Base-by-base conservation (phyloP, 2,797 vertebrate species). In the Liasis olivaceus region DNA sequence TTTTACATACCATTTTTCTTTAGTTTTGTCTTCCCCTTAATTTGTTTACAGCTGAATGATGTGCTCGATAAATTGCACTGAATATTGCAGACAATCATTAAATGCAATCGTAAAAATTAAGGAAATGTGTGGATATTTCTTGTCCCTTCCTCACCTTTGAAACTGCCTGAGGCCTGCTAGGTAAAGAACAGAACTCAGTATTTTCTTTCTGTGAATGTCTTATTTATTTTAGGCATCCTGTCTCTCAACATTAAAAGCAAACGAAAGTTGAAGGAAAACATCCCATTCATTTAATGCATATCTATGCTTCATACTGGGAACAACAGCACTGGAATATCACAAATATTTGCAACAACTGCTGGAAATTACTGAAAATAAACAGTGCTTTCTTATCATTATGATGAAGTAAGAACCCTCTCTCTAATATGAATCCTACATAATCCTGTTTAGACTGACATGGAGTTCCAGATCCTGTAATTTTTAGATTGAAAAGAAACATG, bases 401-500 rank as follows among this genome's bases (percentile, higher is more conserved):
- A 36, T 31, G 3, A 85, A 22, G 59, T 36, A 54, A 56, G 63
- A 85, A 22, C 59, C 17, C 15, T 85, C 20, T 13, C 47, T 3
- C 66, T 1, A 58, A 89, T 85, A 64, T 13, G 22, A 93, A 13
- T 1, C 8, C 20, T 26, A 89, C 59, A 58, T 87, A 92, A 54
- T 77, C 85, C 24, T 63, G 66, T 36, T 87, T 36, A 11, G 94
- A 26, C 63, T 63, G 24, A 47, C 72, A 90, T 22, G 89, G 90
- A 15, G 86, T 14, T 86, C 47, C 69, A 89, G 20, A 64, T 63
- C 84, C 58, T 77, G 77, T 62, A 59, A 81, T 28, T 51, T 63
- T 91, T 91, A 88, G 89, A 88, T 94, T 90, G 17, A 90, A 31
- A 12, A 54, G 92, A 59, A 90, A 92, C 58, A 9, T 62, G 1